Base-by-base conservation (phyloP, 2,113 vertebrate genomes). In the Tachysurus fulvidraco region DNA sequence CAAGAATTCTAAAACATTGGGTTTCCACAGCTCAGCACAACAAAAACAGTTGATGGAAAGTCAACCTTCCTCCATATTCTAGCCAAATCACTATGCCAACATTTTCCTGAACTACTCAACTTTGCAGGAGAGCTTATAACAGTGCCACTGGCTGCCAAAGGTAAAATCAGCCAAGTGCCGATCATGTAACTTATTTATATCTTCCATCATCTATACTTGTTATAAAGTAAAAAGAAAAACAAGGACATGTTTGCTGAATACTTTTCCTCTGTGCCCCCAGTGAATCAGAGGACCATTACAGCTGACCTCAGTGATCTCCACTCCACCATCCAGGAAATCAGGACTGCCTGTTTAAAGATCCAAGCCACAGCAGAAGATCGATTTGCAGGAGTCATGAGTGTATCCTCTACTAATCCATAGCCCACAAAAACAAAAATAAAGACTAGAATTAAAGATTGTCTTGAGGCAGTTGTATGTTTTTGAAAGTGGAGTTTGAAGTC, bases 21-120 rank as follows among this genome's bases (percentile, higher is more conserved):
- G 89, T 44, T 88, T 83, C 90, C 62, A 25, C 91, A 99, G 98
- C 95, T 99, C 17, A 98, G 97, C 93, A 98, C 98, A 0, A 99
- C 98, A 88, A 99, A 99, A 95, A 99, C 98, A 0, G 98, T 98
- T 0, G 98, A 99, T 44, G 98, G 98, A 83, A 99, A 99, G 90
- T 99, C 96, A 87, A 99, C 98, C 69, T 99, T 99, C 89, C 96
- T 99, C 83, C 98, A 99, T 92, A 98, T 99, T 89, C 96, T 99
- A 91, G 98, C 98, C 95, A 99, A 99, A 95, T 99, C 98, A 4
- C 94, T 99, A 89, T 96, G 96, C 95, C 97, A 99, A 95, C 98
- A 99, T 90, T 99, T 99, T 91, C 98, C 98, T 0, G 98, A 99
- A 92, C 96, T 99, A 90, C 95, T 99, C 88, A 97, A 96, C 93